A percentile compares a stretch with the other conserved stretches of the same genome.
These are phyloP conservation scores for Hestina assimilis DNA, from an alignment of 1,140 invertebrate genomes.

Conservation along the genomic window DNA sequence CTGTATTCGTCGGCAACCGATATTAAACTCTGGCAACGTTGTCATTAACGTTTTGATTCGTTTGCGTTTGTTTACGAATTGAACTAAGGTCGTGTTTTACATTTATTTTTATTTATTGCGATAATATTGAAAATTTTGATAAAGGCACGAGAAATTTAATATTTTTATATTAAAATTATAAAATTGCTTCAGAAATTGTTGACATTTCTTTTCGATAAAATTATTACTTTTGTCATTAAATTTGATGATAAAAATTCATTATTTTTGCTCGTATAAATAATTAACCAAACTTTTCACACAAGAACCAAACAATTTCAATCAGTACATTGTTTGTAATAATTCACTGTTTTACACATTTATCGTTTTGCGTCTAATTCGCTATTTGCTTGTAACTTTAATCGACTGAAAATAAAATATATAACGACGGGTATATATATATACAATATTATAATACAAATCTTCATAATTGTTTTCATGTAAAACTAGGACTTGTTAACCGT, in stretches of 20 bases:
- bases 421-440: neutral
- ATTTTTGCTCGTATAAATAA: no score
- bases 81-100: neutral
- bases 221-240: no score
- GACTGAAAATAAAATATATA: neutral
- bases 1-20: slow-evolving; percentile 13
- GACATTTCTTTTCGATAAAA: no score
- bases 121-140: neutral
- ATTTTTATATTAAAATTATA: neutral
- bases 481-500: neutral
- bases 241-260: no score
- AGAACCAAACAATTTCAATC: neutral
- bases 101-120: neutral
- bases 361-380: neutral
- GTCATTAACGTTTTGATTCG: neutral
- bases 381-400: neutral
- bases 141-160: neutral
- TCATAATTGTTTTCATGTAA: neutral
- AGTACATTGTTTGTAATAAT: neutral
- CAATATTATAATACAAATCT: neutral
- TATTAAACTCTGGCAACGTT: neutral
- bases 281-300: no score
- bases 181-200: no score
- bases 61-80: neutral
- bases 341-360: neutral